Conservation (phyloP, 2,797 vertebrate genomes). For the Pantherophis alleghaniensis region DNA sequence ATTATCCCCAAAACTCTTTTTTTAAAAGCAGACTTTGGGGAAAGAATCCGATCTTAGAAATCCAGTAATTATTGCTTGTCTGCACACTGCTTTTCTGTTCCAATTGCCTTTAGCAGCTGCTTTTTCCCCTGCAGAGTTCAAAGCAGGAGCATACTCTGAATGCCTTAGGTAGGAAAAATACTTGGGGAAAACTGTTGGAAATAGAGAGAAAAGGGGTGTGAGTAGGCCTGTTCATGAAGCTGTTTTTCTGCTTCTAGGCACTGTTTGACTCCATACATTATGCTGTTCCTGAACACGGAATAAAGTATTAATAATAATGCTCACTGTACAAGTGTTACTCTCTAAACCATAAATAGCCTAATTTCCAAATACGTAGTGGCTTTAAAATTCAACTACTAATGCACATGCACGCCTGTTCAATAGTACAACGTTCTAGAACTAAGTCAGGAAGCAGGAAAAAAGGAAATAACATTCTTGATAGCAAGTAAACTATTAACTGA, state of each 20-base stretch:
- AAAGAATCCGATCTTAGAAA: not conserved
- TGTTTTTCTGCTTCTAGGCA: not conserved
- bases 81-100: not conserved
- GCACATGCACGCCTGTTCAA: not conserved
- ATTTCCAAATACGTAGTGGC: not conserved
- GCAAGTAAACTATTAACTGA: constrained; percentile 83
- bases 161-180: not conserved
- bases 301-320: not conserved
- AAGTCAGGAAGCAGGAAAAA: constrained; percentile 57
- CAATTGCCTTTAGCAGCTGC: not conserved
- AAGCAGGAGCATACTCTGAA: not conserved
- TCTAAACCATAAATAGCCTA: constrained; percentile 27
- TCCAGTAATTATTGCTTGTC: not conserved
- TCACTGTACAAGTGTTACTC: not conserved
- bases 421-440: constrained; percentile 47
- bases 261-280: not conserved
- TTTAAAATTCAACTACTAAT: constrained; percentile 47
- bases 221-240: not conserved
- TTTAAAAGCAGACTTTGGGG: not conserved
- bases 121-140: not conserved
- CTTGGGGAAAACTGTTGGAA: not conserved
- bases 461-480: constrained; percentile 67
- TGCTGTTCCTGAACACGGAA: not conserved
- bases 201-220: not conserved
- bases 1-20: not conserved